These are phyloP conservation scores for Emydocephalus ijimae DNA, from an alignment of 2,113 vertebrate genomes.

Conservation along the genomic window DNA sequence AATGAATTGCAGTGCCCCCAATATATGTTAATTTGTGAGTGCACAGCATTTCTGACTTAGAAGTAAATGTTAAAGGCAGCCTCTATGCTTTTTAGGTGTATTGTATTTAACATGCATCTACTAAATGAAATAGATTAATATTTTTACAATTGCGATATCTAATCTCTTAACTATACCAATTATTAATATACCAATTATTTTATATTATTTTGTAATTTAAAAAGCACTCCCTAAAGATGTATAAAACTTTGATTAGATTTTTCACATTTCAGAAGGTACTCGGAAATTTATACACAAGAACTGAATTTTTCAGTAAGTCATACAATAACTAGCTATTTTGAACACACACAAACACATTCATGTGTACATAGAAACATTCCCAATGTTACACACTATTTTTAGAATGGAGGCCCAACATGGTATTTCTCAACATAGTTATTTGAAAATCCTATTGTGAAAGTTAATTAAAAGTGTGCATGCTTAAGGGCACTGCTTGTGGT, in stretches of 20 bases:
- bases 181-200: background rate
- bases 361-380: background rate
- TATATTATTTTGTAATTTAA: slow-evolving; percentile 1
- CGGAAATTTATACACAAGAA: background rate
- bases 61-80: background rate
- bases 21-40: background rate
- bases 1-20: background rate
- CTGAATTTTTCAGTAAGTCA: background rate
- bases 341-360: background rate
- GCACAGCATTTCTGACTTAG: background rate
- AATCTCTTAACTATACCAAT: background rate
- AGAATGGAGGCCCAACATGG: background rate
- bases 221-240: background rate
- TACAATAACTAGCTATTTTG: background rate
- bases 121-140: background rate
- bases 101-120: background rate
- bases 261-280: background rate
- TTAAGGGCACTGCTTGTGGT: slow-evolving; percentile 5
- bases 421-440: background rate
- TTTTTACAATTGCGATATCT: background rate
- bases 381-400: background rate
- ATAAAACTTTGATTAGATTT: slow-evolving; percentile 4
- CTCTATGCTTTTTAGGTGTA: too few species aligned
- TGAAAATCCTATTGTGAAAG: background rate
- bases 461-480: background rate